Evolutionary conservation across 2,113 vertebrate species (phyloP), one percentile per base, ranked within the genome.

Genomic region (Caloenas nicobarica): DNA sequence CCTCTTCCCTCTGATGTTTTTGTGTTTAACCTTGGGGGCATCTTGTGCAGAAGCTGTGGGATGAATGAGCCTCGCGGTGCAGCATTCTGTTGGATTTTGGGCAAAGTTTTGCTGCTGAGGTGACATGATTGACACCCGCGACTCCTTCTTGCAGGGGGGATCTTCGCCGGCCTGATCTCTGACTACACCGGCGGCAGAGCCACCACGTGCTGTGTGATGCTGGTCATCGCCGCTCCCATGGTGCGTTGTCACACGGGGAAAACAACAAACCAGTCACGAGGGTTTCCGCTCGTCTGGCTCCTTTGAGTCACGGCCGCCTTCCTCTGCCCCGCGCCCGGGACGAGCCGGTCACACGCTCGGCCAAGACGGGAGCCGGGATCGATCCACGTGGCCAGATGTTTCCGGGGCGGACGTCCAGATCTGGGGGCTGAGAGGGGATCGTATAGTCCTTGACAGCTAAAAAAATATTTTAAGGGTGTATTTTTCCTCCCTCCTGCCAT

Each of bases 151-250:
- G 4, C 86, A 99, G 99, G 99, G 8, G 99, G 99, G 51, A 99
- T 99, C 94, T 23, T 98, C 5, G 99, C 99, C 0, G 99, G 99
- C 16, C 92, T 99, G 19, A 89, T 99, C 94, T 99, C 99, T 0
- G 99, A 99, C 98, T 99, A 98, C 97, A 98, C 97, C 0, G 98
- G 98, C 0, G 98, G 99, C 57, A 98, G 99, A 74, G 99, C 99
- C n/a, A 98, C 99, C 48, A 99, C 99, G 3, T 99, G 99, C 97
- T 98, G 98, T 0, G 79, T 98, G 94, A 99, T 99, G 99, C 96
- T 99, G 69, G 95, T 99, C 2, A 0, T 96, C 5, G 99, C 99
- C 0, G 99, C 99, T 48, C 99, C 99, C 12, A 98, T 99, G 99
- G 99, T 99, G 89, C 76, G 98, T 86, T 38, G 74, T 93, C 91